Conservation (phyloP, 2,888 invertebrate genomes). For the Drosophila borborema region DNA sequence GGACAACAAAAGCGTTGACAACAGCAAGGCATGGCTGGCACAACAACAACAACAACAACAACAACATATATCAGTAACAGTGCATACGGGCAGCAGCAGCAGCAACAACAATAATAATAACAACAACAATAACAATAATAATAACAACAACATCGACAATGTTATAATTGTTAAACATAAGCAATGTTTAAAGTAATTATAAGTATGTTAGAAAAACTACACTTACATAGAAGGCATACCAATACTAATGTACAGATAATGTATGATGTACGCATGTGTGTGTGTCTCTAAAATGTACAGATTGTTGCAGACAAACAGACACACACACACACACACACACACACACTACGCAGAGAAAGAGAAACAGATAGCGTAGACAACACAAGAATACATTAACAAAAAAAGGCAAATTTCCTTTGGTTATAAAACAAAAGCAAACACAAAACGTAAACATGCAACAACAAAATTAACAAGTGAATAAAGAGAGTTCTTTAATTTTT, state of each 20-base stretch:
- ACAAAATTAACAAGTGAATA: background rate
- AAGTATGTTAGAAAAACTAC: slow-evolving; percentile 19
- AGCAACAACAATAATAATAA: background rate
- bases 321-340: slow-evolving; percentile 11
- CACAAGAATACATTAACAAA: slow-evolving; percentile 16
- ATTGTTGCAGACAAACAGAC: slow-evolving; percentile 15
- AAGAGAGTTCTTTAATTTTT: slow-evolving; percentile 20
- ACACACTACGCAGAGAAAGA: background rate
- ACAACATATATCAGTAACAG: slow-evolving; percentile 9
- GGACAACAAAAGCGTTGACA: slow-evolving; percentile 27
- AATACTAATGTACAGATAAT: background rate
- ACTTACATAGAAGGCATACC: slow-evolving; percentile 34
- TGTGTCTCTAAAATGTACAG: slow-evolving; percentile 25
- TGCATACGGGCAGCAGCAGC: slow-evolving; percentile 4
- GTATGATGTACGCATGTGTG: slow-evolving; percentile 21
- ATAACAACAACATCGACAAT: slow-evolving; percentile 46
- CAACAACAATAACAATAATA: background rate
- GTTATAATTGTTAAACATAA: slow-evolving; percentile 58
- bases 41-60: slow-evolving; percentile 12
- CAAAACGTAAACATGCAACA: background rate
- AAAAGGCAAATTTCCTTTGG: slow-evolving; percentile 56
- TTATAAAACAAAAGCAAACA: slow-evolving; percentile 17
- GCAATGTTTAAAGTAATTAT: slow-evolving; percentile 64
- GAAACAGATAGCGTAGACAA: slow-evolving; percentile 15
- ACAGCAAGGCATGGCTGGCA: slow-evolving; percentile 32